Evolutionary conservation across 2,797 vertebrate genomes (phyloP).

Genomic region (Coregonus suidteri): DNA sequence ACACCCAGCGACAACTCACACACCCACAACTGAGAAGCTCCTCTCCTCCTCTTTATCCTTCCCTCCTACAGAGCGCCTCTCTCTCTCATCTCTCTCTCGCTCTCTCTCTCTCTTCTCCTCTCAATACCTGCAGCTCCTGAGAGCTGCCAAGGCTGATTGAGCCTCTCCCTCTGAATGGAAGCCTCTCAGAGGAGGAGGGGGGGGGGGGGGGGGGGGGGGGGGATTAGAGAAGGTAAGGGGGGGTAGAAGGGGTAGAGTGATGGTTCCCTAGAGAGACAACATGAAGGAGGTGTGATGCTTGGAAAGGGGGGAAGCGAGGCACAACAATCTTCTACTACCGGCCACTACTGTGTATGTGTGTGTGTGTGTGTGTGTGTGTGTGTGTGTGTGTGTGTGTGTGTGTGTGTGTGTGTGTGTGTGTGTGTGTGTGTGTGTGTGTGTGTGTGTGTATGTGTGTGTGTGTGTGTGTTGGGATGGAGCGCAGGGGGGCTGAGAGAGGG

Average conservation of each 20-base stretch:
- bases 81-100: slow-evolving; percentile 6
- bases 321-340: neutral
- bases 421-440: too few species aligned
- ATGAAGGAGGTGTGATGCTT: slow-evolving; percentile 42
- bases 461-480: too few species aligned
- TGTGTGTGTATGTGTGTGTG: too few species aligned
- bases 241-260: neutral
- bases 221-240: neutral
- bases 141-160: slow-evolving; percentile 70
- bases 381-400: too few species aligned
- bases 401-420: too few species aligned
- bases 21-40: neutral
- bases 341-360: neutral
- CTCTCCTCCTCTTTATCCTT: neutral
- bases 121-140: slow-evolving; percentile 55
- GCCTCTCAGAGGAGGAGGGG: neutral
- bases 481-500: too few species aligned
- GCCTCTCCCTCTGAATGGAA: slow-evolving; percentile 66
- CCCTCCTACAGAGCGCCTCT: neutral
- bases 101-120: neutral
- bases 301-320: slow-evolving; percentile 34
- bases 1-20: neutral
- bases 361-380: slow-evolving; percentile 12
- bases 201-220: too few species aligned
- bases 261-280: neutral